Evolutionary conservation across 2,113 vertebrate species (phyloP).

Genomic region (Tautogolabrus adspersus): DNA sequence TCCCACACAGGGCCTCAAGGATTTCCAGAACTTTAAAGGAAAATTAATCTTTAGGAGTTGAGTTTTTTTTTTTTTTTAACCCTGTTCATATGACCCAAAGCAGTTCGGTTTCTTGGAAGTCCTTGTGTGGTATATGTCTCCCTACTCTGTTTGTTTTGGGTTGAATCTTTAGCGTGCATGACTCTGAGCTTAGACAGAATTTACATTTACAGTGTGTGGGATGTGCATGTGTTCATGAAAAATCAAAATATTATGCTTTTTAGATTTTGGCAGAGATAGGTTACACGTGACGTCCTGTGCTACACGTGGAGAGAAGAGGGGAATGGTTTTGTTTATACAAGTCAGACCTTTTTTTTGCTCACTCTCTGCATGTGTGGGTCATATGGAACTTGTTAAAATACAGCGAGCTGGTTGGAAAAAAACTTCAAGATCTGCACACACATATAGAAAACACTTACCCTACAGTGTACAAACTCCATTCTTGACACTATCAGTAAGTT

Average conservation of each 20-base stretch:
- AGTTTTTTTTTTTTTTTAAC: background rate
- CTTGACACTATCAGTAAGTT: slow-evolving; percentile 3
- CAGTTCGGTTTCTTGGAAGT: slow-evolving; percentile 30
- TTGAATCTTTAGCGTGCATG: slow-evolving; percentile 1
- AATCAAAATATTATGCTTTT: slow-evolving; percentile 70
- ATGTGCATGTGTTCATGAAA: slow-evolving; percentile 18
- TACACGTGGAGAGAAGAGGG: slow-evolving; percentile 51
- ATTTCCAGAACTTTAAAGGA: slow-evolving; percentile 6
- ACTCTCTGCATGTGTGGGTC: slow-evolving; percentile 28
- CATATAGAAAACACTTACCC: background rate
- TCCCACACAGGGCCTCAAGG: background rate
- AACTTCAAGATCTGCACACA: background rate
- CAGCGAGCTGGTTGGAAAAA: slow-evolving; percentile 22
- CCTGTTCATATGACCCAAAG: slow-evolving; percentile 24
- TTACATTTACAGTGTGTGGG: slow-evolving; percentile 4
- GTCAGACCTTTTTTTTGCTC: slow-evolving; percentile 4
- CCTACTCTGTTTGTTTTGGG: slow-evolving; percentile 53
- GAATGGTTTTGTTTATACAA: slow-evolving; percentile 51
- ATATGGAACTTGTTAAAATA: slow-evolving; percentile 70
- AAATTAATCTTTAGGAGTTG: background rate
- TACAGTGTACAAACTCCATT: background rate
- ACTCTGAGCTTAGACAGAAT: slow-evolving; percentile 6
- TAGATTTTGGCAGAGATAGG: slow-evolving; percentile 41
- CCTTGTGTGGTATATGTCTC: slow-evolving; percentile 33
- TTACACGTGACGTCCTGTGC: slow-evolving; percentile 65